These are phyloP conservation scores for Hesperophylax magnus DNA, from an alignment of 1,140 invertebrate genomes.

Conservation along the genomic window DNA sequence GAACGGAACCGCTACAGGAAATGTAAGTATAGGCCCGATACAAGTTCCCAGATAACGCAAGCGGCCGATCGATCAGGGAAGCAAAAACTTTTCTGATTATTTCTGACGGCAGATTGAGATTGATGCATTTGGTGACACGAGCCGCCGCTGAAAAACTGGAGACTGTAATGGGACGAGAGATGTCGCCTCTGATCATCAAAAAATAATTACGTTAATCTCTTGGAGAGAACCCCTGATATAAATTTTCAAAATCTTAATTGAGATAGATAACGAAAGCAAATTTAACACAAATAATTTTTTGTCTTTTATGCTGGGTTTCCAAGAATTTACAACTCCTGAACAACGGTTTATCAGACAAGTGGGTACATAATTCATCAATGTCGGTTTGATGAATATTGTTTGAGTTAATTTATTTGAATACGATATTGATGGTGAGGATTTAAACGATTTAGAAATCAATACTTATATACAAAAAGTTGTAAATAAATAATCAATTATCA, in stretches of 20 bases:
- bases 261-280: too few species aligned
- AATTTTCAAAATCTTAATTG: too few species aligned
- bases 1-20: slow-evolving; percentile 34
- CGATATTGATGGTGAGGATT: background rate
- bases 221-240: background rate
- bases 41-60: slow-evolving; percentile 25
- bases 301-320: too few species aligned
- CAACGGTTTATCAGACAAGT: too few species aligned
- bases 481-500: too few species aligned
- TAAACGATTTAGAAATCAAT: background rate
- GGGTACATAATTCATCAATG: too few species aligned
- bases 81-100: slow-evolving; percentile 42
- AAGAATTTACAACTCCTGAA: too few species aligned
- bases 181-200: background rate
- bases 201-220: background rate
- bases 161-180: background rate
- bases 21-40: slow-evolving; percentile 26
- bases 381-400: background rate
- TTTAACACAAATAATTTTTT: too few species aligned
- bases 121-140: slow-evolving; percentile 35
- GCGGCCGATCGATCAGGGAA: slow-evolving; percentile 37
- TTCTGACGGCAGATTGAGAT: slow-evolving; percentile 34
- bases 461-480: too few species aligned
- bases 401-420: background rate
- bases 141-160: background rate